Conservation (phyloP, 2,888 invertebrate species). For the Teinopalpus imperialis region DNA sequence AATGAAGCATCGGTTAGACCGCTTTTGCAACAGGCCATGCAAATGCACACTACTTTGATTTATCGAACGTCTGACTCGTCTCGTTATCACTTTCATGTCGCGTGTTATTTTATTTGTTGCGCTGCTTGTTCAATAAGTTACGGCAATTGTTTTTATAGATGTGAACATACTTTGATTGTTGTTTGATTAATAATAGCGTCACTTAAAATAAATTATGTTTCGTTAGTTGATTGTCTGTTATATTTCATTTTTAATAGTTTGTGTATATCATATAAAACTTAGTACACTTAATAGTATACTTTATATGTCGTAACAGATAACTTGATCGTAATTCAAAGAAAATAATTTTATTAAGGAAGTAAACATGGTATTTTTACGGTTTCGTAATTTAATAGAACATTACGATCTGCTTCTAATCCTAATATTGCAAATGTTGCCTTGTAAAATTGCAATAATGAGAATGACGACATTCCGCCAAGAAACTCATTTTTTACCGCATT, state of each 20-base stretch:
- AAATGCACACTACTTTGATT: conserved; percentile 32
- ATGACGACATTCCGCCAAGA: conserved; percentile 3
- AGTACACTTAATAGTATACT: no score
- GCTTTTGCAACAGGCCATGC: conserved; percentile 32
- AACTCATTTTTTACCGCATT: not conserved
- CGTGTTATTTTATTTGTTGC: conserved; percentile 16
- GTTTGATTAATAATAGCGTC: conserved; percentile 10
- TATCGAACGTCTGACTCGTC: conserved; percentile 29
- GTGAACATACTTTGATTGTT: conserved; percentile 15
- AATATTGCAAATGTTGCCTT: not conserved
- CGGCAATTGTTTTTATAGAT: conserved; percentile 15
- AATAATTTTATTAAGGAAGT: no score
- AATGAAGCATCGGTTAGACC: conserved; percentile 35
- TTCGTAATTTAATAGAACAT: no score
- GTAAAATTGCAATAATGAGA: not conserved
- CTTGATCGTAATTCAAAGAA: no score
- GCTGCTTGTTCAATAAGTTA: conserved; percentile 15
- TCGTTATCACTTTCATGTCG: conserved; percentile 30
- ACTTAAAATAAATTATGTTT: no score
- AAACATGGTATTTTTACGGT: no score
- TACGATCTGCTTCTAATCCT: no score
- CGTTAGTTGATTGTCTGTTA: no score
- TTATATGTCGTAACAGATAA: no score
- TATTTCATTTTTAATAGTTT: no score
- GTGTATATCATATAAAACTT: no score